A percentile compares a stretch with the other conserved stretches of the same genome.
These are phyloP conservation scores for Cyanocitta stelleri DNA, from an alignment of 2,113 vertebrate species.

Conservation along the genomic window DNA sequence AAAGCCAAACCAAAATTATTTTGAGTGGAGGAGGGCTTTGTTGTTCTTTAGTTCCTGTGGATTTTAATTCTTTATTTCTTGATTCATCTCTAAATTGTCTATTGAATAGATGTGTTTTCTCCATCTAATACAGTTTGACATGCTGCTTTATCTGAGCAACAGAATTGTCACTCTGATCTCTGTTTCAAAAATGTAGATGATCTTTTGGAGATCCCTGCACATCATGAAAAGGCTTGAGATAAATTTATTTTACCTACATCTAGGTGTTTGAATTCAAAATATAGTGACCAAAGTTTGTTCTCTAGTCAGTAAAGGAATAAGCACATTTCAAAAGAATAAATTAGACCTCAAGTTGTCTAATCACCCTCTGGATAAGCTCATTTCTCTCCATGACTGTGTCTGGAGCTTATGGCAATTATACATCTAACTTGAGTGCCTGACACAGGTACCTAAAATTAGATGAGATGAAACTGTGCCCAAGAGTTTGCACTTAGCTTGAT, in stretches of 20 bases:
- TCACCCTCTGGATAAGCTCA: not conserved
- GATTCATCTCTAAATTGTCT: not conserved
- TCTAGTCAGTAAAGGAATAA: not conserved
- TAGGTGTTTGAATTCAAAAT: not conserved
- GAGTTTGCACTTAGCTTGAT: conserved; percentile 15
- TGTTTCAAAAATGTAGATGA: not conserved
- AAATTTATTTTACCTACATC: not conserved
- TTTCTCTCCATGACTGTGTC: not conserved
- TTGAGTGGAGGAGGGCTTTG: not conserved
- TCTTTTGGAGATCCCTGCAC: not conserved
- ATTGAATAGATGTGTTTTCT: not conserved
- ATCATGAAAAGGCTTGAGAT: not conserved
- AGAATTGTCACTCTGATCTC: not conserved
- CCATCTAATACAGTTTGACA: not conserved
- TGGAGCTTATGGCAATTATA: not conserved
- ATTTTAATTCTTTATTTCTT: not conserved
- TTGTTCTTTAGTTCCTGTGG: not conserved
- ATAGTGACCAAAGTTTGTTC: not conserved
- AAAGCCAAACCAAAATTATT: not conserved
- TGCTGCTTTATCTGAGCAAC: not conserved
- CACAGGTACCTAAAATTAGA: conserved; percentile 39
- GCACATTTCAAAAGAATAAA: not conserved
- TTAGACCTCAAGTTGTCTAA: not conserved
- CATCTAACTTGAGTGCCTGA: not conserved
- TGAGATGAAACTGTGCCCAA: conserved; percentile 11